Evolutionary conservation across 2,888 invertebrate genomes (phyloP), one percentile per base, ranked within the genome.

Genomic region (Hemicrepidius hirtus): DNA sequence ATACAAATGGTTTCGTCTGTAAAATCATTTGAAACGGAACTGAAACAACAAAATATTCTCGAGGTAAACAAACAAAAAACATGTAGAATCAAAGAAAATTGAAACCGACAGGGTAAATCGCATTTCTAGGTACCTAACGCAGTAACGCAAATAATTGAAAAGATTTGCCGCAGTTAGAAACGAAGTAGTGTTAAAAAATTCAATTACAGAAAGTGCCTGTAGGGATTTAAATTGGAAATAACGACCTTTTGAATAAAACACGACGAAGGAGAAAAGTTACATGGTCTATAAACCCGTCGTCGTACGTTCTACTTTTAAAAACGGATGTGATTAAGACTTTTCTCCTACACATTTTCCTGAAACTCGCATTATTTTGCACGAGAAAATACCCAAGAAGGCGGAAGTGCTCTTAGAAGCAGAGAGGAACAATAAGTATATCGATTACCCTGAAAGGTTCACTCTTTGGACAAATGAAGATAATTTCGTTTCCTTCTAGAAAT

Each of bases 201-300:
- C 59, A 59, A 59, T 59, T 59, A 59, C 59, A 40, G 59, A 59
- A 40, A 59, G 59, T 59, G 59, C 16, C 32, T 21, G 37, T 21
- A 10, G 20, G 20, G 40, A 40, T 59, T 37, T 59, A 59, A 59
- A 59, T 53, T 53, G 53, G 53, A 53, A 53, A 53, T 53, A 32
- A 32, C 53, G 59, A 18, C 18, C 55, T 37, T 37, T 32, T 59
- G 59, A 59, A 59, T 59, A 59, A 59, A 59, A 59, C 21, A 59
- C 20, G 37, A 20, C 18, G 13, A 21, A 53, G 21, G 6, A 9
- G 13, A 46, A 59, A 59, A 10, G 50, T 50, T 50, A n/a, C n/a
- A 24, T 21, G 24, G 21, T 50, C 50, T 12, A 50, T 50, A 50
- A 50, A 21, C 10, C 28, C 53, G 6, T 13, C 53, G 6, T 13